These are phyloP conservation scores for Labia minor DNA, from an alignment of 2,888 invertebrate genomes.

Conservation along the genomic window DNA sequence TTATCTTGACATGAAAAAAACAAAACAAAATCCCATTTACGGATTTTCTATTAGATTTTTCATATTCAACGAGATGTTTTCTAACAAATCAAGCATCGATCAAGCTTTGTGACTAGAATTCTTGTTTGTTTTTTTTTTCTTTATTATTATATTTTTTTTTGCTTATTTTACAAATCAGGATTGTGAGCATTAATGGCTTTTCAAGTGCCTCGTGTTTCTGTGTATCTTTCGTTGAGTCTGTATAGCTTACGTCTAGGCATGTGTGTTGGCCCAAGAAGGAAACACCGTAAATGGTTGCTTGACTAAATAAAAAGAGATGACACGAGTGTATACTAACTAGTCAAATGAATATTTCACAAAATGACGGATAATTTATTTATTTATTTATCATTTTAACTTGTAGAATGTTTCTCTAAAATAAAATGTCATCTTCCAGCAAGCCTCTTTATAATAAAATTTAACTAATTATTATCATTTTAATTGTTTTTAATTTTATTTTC, in stretches of 20 bases:
- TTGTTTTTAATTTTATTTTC: too few species aligned
- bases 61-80: too few species aligned
- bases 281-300: background rate
- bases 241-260: background rate
- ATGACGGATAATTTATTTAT: background rate
- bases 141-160: background rate
- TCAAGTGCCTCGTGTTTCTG: background rate
- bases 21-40: too few species aligned
- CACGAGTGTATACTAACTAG: background rate
- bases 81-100: too few species aligned
- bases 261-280: background rate
- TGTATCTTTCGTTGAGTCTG: background rate
- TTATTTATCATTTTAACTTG: background rate
- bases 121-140: background rate
- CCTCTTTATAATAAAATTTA: too few species aligned
- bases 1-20: too few species aligned
- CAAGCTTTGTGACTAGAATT: background rate
- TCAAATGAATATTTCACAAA: background rate
- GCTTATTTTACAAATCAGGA: background rate
- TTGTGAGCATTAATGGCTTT: slow-evolving; percentile 6
- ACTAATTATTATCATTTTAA: too few species aligned
- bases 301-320: slow-evolving; percentile 2
- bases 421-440: background rate
- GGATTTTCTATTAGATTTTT: too few species aligned
- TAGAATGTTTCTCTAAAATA: background rate